Evolutionary conservation across 2,888 invertebrate species (phyloP).

Genomic region (Amorpha juglandis): DNA sequence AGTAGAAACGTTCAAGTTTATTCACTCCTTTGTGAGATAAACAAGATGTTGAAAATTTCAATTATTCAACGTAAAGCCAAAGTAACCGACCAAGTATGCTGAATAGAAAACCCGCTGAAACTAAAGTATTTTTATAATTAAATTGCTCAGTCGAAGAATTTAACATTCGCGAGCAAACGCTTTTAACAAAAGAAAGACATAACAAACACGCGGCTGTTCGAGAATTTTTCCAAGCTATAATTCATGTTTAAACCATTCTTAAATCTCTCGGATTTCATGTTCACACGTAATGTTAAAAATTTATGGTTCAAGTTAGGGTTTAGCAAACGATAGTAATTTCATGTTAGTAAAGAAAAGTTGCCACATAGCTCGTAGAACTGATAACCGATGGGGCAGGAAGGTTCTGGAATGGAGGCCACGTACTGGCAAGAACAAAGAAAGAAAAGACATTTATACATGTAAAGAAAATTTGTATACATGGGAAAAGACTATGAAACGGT

Average conservation of each 20-base stretch:
- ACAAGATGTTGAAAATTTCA: conserved; percentile 10
- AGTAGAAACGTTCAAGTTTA: neutral
- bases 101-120: conserved; percentile 27
- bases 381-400: no score
- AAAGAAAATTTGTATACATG: no score
- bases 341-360: neutral
- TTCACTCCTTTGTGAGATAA: neutral
- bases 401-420: no score
- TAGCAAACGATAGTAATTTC: conserved; percentile 7
- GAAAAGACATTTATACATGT: no score
- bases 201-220: neutral
- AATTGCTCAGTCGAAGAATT: conserved; percentile 29
- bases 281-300: conserved; percentile 45
- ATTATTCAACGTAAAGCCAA: conserved; percentile 3
- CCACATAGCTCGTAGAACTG: no score
- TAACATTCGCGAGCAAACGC: conserved; percentile 29
- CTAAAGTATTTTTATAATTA: conserved; percentile 36
- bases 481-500: no score
- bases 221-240: conserved; percentile 39
- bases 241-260: conserved; percentile 47
- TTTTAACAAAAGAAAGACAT: conserved; percentile 19
- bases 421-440: no score
- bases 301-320: conserved; percentile 53
- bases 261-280: conserved; percentile 44
- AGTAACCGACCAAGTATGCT: conserved; percentile 29